Evolutionary conservation across 1,140 invertebrate genomes (phyloP), one percentile per base, ranked within the genome.

Genomic region (Steinernema khuongi): DNA sequence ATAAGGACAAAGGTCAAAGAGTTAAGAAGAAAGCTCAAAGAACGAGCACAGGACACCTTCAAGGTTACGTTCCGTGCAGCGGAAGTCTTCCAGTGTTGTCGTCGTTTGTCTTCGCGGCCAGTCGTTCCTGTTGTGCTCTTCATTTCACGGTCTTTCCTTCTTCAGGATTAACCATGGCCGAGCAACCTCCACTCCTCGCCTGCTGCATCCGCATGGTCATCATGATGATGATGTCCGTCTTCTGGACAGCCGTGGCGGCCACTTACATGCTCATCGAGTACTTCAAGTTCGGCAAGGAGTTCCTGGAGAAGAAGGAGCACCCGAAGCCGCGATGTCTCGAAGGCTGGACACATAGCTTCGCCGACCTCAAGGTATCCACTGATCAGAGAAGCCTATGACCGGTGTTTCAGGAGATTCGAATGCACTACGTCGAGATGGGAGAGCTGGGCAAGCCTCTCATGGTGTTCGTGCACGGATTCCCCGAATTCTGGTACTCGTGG

Each of bases 401-500:
- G 33, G 60, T 67, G 29, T 29, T 70, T 17, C 60, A 77, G 41
- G 32, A 80, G 28, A 73, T 79, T 28, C 43, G 71, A 36, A 68
- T 87, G 28, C 86, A 87, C 76, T 87, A 87, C 80, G 86, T 88
- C 0, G 78, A 79, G 33, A 84, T 78, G 74, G 87, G 87, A 26
- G 74, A 79, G 30, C 80, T 81, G 36, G 76, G 80, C 31, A 84
- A 84, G 68, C 86, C 85, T 17, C 75, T 88, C 0, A 85, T 88
- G 83, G 70, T 88, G 1, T 80, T 87, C 43, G 33, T 88, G 7
- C 87, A 88, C 82, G 87, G 87, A n/a, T 88, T 87, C 70, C 87
- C 87, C 19, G 87, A 88, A 70, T 87, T 86, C 73, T 88, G 87
- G 87, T 88, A 85, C 75, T 86, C 87, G 0, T 88, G 87, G 87